phyloP scores from a whole-genome alignment of 2,113 vertebrate species.

The Ptyas mucosa region DNA sequence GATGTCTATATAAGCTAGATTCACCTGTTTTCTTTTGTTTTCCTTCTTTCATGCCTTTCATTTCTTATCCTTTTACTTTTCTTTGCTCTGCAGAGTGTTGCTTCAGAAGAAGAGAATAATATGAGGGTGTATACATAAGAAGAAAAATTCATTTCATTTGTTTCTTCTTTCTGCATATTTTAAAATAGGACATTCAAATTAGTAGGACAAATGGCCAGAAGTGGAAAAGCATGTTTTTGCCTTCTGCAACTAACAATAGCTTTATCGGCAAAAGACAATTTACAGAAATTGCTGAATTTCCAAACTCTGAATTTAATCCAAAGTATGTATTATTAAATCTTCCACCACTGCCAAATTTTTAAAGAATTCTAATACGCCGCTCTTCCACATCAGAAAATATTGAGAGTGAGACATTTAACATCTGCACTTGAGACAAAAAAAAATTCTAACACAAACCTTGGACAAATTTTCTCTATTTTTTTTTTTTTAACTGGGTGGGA shows the following conservation, averaged over 20 bases:
- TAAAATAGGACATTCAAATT: neutral
- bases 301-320: conserved; percentile 40
- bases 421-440: conserved; percentile 61
- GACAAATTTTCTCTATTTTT: conserved; percentile 47
- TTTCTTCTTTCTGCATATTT: neutral
- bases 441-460: conserved; percentile 27
- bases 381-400: neutral
- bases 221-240: neutral
- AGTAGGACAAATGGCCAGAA: neutral
- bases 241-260: neutral
- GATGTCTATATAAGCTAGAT: neutral
- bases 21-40: neutral
- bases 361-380: conserved; percentile 27
- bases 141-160: neutral
- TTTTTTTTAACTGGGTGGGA: neutral
- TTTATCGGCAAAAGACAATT: neutral
- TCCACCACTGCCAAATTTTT: neutral
- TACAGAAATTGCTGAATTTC: neutral
- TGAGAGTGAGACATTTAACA: conserved; percentile 60
- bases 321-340: conserved; percentile 13
- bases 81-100: neutral
- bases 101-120: neutral
- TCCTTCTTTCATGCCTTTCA: neutral
- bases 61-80: neutral
- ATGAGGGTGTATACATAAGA: neutral